phyloP scores from a whole-genome alignment of 2,888 invertebrate genomes.

The Eumacrocentrus americanus region DNA sequence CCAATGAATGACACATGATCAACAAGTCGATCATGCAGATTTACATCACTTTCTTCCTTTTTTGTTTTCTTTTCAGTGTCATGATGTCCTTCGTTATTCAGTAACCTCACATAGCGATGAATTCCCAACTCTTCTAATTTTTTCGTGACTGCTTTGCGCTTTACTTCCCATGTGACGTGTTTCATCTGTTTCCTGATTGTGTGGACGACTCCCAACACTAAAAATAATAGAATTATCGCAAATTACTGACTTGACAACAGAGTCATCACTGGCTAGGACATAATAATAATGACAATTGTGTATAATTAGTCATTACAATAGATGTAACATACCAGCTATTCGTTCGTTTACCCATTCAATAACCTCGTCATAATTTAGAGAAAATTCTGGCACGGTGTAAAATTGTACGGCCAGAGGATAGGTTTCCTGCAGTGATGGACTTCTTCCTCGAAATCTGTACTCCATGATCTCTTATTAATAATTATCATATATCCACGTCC shows the following conservation, averaged over 20 bases:
- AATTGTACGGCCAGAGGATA: slow-evolving; percentile 14
- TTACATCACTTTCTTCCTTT: too few species aligned
- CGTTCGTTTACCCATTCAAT: neutral
- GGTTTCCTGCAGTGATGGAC: too few species aligned
- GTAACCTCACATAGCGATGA: neutral
- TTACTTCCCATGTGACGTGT: neutral
- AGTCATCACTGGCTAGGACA: too few species aligned
- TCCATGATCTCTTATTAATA: too few species aligned
- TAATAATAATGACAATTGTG: too few species aligned
- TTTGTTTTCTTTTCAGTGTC: too few species aligned
- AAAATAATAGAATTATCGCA: neutral
- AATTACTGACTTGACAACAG: too few species aligned
- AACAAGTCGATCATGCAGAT: too few species aligned
- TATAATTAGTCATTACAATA: neutral
- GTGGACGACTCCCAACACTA: neutral
- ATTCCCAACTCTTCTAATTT: neutral
- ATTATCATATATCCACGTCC: too few species aligned
- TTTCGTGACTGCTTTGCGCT: neutral
- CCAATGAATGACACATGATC: slow-evolving; percentile 13
- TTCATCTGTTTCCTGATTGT: neutral
- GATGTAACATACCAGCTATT: neutral
- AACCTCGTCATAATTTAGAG: neutral
- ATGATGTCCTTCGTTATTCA: neutral
- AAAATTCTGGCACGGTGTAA: neutral
- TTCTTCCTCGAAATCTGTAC: too few species aligned